Base-by-base conservation (phyloP, 2,797 vertebrate species). In the Coregonus sp. region DNA sequence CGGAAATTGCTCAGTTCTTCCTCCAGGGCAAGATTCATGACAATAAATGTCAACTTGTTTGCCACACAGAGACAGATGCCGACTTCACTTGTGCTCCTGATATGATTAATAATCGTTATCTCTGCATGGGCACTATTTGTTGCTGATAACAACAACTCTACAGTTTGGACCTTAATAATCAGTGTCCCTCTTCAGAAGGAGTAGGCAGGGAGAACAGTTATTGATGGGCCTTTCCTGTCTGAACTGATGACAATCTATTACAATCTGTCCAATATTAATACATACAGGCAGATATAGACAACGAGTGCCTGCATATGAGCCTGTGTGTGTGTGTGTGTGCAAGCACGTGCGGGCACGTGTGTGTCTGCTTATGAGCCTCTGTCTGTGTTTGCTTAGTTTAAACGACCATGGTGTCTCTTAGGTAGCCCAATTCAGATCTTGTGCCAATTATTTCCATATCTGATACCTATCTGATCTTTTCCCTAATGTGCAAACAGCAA, bases 161-260 rank as follows among this genome's bases (percentile, higher is more conserved):
- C 15, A 54, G 40, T 16, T 11, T 35, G 51, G 52, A 25, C 52
- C 51, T 73, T 56, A 18, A 33, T 37, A 56, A 73, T 73, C 29
- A 35, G 15, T 56, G 25, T 35, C 29, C 50, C 51, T 72, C 5
- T 73, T 33, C 29, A 59, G 7, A 29, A 69, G 12, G 4, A n/a
- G 6, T 9, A n/a, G 4, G 5, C 15, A 9, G 15, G 16, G 51
- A 33, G 2, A 18, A 59, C 31, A 59, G 51, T 16, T 59, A 73
- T 73, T 18, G 71, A 73, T 73, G 71, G 56, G 51, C 29, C 5
- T 31, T 59, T 15, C 15, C 31, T 56, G 71, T 33, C 29, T 33
- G 29, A 51, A 72, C 47, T 29, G 29, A 16, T 68, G 66, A 68
- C 66, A 71, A 54, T 56, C 29, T 33, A 31, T 29, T 29, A 35